Evolutionary conservation across 2,888 invertebrate species (phyloP).

Genomic region (Andrena trimmerana): DNA sequence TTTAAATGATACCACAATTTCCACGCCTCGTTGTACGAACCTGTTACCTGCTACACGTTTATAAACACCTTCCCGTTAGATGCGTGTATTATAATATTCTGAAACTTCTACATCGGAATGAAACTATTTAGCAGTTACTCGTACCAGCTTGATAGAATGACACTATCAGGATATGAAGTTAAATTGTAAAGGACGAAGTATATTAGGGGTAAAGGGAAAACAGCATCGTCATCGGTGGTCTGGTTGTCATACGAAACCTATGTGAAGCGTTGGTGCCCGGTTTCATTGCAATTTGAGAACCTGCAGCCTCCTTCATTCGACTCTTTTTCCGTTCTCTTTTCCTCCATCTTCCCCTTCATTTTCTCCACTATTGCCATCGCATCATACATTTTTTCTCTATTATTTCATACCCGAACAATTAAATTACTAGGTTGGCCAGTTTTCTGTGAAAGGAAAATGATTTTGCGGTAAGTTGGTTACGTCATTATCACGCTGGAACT

Average conservation of each 20-base stretch:
- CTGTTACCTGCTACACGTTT: too few species aligned
- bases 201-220: conserved; percentile 59
- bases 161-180: conserved; percentile 1
- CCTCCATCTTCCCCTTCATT: conserved; percentile 26
- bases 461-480: not conserved
- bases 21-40: too few species aligned
- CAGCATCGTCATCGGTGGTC: conserved; percentile 84
- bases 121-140: too few species aligned
- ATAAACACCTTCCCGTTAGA: too few species aligned
- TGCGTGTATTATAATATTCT: too few species aligned
- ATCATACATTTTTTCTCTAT: conserved; percentile 3
- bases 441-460: not conserved
- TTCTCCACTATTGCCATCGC: conserved; percentile 9
- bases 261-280: conserved; percentile 81
- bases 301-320: conserved; percentile 75
- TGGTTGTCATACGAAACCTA: conserved; percentile 83
- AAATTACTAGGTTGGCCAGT: not conserved
- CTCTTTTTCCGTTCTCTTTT: conserved; percentile 55
- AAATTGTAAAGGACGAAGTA: conserved; percentile 44
- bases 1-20: not conserved
- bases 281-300: conserved; percentile 85
- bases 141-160: not conserved
- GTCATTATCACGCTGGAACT: not conserved
- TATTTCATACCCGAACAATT: not conserved
- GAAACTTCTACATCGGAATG: too few species aligned